phyloP scores from a whole-genome alignment of 2,113 vertebrate genomes.

The Oreotrochilus melanogaster region DNA sequence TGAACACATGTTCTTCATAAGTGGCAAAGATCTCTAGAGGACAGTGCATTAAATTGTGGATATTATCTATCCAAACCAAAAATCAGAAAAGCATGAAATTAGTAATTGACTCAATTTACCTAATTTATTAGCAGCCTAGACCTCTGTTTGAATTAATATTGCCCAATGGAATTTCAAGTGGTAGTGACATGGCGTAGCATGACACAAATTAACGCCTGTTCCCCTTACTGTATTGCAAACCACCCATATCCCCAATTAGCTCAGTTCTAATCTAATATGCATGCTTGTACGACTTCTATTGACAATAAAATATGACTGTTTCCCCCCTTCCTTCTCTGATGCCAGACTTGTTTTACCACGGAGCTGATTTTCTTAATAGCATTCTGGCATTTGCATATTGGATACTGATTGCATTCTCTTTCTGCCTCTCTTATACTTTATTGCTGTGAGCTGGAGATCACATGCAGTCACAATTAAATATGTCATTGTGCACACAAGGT shows the following conservation, averaged over 20 bases:
- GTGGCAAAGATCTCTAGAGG: conserved; percentile 76
- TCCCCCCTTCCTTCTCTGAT: background rate
- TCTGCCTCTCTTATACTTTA: background rate
- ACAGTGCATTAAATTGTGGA: conserved; percentile 74
- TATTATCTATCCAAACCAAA: conserved; percentile 78
- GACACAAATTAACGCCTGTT: conserved; percentile 76
- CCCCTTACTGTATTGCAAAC: conserved; percentile 55
- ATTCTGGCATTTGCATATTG: background rate
- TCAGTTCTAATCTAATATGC: conserved; percentile 74
- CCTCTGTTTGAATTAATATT: conserved; percentile 85
- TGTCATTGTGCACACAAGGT: background rate
- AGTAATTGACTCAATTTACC: conserved; percentile 92
- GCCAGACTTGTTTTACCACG: conserved; percentile 41
- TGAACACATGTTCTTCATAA: conserved; percentile 75
- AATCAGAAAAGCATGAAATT: conserved; percentile 84
- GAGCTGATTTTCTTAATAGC: conserved; percentile 34
- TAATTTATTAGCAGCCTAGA: conserved; percentile 91
- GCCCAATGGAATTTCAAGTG: conserved; percentile 87
- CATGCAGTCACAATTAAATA: background rate
- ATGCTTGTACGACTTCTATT: conserved; percentile 63
- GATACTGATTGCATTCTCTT: background rate
- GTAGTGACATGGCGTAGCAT: conserved; percentile 75
- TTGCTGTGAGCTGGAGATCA: background rate
- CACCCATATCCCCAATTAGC: conserved; percentile 65
- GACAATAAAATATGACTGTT: conserved; percentile 65